phyloP scores from a whole-genome alignment of 2,888 invertebrate species.

The Ornithoptera priamus region DNA sequence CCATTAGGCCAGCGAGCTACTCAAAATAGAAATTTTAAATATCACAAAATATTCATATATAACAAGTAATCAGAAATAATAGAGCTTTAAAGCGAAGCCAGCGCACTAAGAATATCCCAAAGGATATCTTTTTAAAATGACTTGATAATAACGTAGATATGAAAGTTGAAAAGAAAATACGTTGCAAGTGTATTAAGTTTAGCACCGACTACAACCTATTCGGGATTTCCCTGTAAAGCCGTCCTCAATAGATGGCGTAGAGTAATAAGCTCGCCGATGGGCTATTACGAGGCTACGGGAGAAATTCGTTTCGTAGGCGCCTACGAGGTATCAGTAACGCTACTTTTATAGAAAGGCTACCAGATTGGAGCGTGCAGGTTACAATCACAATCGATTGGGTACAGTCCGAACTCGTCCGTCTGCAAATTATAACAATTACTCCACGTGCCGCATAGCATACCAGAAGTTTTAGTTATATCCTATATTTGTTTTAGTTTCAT shows the following conservation, averaged over 20 bases:
- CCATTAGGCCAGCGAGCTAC: too few relatives aligned
- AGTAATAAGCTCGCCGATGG: constrained; percentile 77
- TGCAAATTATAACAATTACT: constrained; percentile 66
- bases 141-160: constrained; percentile 46
- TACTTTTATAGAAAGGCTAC: constrained; percentile 59
- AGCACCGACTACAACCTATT: constrained; percentile 69
- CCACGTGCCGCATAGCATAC: constrained; percentile 35
- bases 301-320: constrained; percentile 67
- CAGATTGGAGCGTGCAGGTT: constrained; percentile 52
- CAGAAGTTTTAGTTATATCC: constrained; percentile 29
- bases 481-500: neutral
- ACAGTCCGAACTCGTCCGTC: constrained; percentile 48
- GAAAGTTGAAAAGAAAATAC: constrained; percentile 54
- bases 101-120: neutral
- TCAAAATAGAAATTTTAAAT: too few relatives aligned
- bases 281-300: constrained; percentile 69
- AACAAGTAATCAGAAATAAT: neutral
- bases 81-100: neutral
- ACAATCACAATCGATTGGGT: constrained; percentile 70
- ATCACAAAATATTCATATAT: too few relatives aligned
- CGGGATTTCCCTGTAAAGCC: constrained; percentile 77
- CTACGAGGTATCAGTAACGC: constrained; percentile 57
- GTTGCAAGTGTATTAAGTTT: constrained; percentile 62
- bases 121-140: constrained; percentile 22
- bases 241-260: constrained; percentile 76